A percentile compares a stretch with the other conserved stretches of the same genome.
phyloP scores from a whole-genome alignment of 2,113 vertebrate genomes.

The Zonotrichia leucophrys region DNA sequence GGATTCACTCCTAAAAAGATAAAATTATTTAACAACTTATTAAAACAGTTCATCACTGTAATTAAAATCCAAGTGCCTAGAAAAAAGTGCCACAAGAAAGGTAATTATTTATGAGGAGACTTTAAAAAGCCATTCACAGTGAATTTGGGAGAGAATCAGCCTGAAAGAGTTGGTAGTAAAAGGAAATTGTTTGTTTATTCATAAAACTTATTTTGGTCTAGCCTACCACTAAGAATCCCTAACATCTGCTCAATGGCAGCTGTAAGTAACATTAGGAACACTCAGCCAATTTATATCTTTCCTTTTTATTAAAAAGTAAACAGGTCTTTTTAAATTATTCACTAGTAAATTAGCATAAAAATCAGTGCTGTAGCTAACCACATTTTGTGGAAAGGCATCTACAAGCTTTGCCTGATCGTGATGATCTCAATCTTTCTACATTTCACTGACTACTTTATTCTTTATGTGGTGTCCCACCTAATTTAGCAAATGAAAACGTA shows the following conservation, averaged over 20 bases:
- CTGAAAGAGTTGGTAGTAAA: constrained; percentile 33
- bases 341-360: constrained; percentile 72
- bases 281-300: constrained; percentile 58
- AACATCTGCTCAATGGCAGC: constrained; percentile 52
- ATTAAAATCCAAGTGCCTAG: constrained; percentile 56
- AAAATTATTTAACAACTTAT: constrained; percentile 66
- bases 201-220: constrained; percentile 54
- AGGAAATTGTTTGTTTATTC: constrained; percentile 58
- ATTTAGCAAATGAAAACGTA: constrained; percentile 48
- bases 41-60: constrained; percentile 68
- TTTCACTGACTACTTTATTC: constrained; percentile 44
- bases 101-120: constrained; percentile 66
- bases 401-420: background rate
- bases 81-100: constrained; percentile 50
- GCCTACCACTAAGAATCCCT: constrained; percentile 33
- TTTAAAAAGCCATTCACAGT: constrained; percentile 41
- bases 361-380: constrained; percentile 43
- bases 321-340: constrained; percentile 77
- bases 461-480: constrained; percentile 46
- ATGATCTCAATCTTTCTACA: constrained; percentile 43
- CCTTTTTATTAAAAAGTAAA: constrained; percentile 82
- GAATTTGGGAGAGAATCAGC: constrained; percentile 42
- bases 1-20: constrained; percentile 14
- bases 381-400: background rate
- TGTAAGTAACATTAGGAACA: constrained; percentile 57